A percentile compares a stretch with the other conserved stretches of the same genome.
Evolutionary conservation across 1,140 invertebrate genomes (phyloP).

Genomic region (Drosophila bifasciata): DNA sequence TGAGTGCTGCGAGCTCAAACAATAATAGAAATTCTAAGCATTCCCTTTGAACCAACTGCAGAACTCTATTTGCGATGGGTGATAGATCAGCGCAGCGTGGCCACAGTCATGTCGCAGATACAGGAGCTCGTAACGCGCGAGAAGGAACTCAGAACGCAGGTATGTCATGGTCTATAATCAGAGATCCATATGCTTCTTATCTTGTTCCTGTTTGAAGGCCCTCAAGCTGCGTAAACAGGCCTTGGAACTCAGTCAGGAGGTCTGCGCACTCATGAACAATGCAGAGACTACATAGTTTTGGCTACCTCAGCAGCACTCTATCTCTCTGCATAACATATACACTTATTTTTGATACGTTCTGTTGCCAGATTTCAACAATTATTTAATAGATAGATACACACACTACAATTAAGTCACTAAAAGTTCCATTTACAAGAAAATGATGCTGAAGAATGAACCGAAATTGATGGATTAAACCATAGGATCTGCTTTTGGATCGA

Average conservation of each 20-base stretch:
- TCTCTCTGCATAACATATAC: constrained; percentile 57
- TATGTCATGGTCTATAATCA: constrained; percentile 34
- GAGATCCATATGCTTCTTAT: too few species aligned
- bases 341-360: constrained; percentile 80
- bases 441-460: constrained; percentile 50
- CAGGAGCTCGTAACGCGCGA: constrained; percentile 85
- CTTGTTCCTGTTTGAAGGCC: constrained; percentile 41
- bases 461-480: constrained; percentile 31
- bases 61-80: constrained; percentile 88
- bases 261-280: constrained; percentile 56
- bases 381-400: constrained; percentile 60
- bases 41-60: constrained; percentile 30
- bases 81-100: constrained; percentile 86
- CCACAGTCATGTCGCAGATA: constrained; percentile 85
- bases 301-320: constrained; percentile 62
- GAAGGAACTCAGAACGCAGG: constrained; percentile 86
- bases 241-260: constrained; percentile 70
- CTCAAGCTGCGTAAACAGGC: constrained; percentile 79
- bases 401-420: constrained; percentile 50
- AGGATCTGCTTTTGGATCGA: constrained; percentile 65
- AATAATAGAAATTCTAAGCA: background rate
- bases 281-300: constrained; percentile 48
- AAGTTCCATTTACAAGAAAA: constrained; percentile 72
- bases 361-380: constrained; percentile 59
- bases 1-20: constrained; percentile 63